Base-by-base conservation (phyloP, 2,888 invertebrate genomes). In the Tinea pellionella region DNA sequence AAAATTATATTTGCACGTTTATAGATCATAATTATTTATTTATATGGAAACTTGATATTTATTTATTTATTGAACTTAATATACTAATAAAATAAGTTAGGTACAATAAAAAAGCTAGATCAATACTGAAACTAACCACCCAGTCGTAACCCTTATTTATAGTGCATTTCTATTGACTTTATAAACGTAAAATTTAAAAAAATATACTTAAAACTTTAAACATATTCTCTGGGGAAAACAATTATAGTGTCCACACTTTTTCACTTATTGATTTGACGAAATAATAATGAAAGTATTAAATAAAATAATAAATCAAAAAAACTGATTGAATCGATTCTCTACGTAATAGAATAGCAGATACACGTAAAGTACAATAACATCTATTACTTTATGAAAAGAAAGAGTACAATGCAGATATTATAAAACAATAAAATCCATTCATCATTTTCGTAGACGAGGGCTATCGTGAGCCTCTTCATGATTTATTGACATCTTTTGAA, bases 401-500 rank as follows among this genome's bases (percentile, higher is more conserved):
- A 55, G 30, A 57, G 32, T 57, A 57, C 67, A 67, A 68, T 68
- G 64, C 63, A 63, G 64, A 64, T 67, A 74, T 72, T 74, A 72
- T 69, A 74, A 75, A 76, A 77, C 73, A 75, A 74, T 74, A 71
- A 70, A 65, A 70, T 56, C 51, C 59, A 61, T 61, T 47, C 41
- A 55, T 61, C 61, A 61, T 55, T n/a, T 15, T 32, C 57, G n/a
- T 42, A 61, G 63, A 61, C 62, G 60, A 13, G 15, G n/a, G 47
- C n/a, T 7, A 47, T 47, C 64, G 63, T 61, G 65, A 68, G 67
- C 65, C 67, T 63, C 63, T 62, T 59, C 62, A 71, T 74, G 74
- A 78, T 75, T 69, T 73, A 73, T 74, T 66, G 70, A 68, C 69
- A 66, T 68, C 65, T 69, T 65, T 47, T 64, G 66, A 66, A 65